A percentile compares a stretch with the other conserved stretches of the same genome.
Conservation (phyloP, 2,888 invertebrate species). For the Sisyra terminalis region DNA sequence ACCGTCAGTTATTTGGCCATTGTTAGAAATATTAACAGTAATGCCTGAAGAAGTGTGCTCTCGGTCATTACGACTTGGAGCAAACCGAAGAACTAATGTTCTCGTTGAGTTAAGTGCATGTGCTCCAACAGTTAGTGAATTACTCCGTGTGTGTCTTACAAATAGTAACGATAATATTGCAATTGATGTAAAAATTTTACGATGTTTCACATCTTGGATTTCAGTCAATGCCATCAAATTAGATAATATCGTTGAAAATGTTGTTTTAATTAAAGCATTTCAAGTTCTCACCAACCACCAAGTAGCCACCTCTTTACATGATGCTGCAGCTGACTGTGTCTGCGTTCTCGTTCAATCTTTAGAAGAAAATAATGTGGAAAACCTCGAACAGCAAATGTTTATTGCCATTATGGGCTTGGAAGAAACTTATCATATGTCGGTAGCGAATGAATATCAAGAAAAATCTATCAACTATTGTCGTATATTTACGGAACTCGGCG, state of each 20-base stretch:
- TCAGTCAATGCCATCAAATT: constrained; percentile 67
- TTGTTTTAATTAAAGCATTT: constrained; percentile 56
- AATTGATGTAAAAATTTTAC: constrained; percentile 55
- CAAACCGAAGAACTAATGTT: constrained; percentile 77
- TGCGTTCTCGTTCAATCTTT: constrained; percentile 72
- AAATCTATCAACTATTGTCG: constrained; percentile 88
- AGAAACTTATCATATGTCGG: constrained; percentile 76
- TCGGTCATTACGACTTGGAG: constrained; percentile 64
- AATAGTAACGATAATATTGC: constrained; percentile 45
- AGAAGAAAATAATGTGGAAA: constrained; percentile 55
- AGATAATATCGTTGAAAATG: constrained; percentile 52
- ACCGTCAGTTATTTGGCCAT: constrained; percentile 54
- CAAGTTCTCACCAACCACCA: constrained; percentile 45
- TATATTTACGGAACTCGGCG: constrained; percentile 87
- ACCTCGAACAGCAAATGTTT: constrained; percentile 65
- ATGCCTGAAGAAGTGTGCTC: constrained; percentile 92
- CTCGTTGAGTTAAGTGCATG: constrained; percentile 61
- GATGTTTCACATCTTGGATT: constrained; percentile 87
- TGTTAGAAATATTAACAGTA: constrained; percentile 83
- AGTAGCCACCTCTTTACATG: constrained; percentile 53
- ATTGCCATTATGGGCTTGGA: constrained; percentile 66
- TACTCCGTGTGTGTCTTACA: constrained; percentile 60
- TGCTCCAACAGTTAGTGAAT: constrained; percentile 59
- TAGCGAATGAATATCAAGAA: constrained; percentile 85
- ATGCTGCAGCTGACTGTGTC: constrained; percentile 80